phyloP scores from a whole-genome alignment of 2,113 vertebrate species.

The cattle (Bos taurus) region ARS-UCD2.0 NC_037351.1:55352501-55353000 shows the following conservation, averaged over 20 bases:
- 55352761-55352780: not conserved
- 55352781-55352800: not conserved
- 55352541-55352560: not conserved
- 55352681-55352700: not conserved
- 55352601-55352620: not conserved
- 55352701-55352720: not conserved
- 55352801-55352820: not conserved
- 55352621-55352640: not conserved
- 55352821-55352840: not conserved
- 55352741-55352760: fast-evolving
- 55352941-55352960: not conserved
- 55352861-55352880: not conserved
- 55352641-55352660: not conserved
- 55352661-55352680: not conserved
- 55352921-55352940: not conserved
- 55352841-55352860: not conserved
- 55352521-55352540: not conserved
- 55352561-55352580: not conserved
- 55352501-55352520: not conserved
- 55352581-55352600: not conserved
- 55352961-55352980: not conserved
- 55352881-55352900: not conserved
- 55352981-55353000: not conserved
- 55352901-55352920: slow-evolving; percentile 1
- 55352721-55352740: not conserved